Percentiles rank a stretch among this genome's conserved stretches.
phyloP scores from a whole-genome alignment of 37 sponge, comb jelly and placozoan species.

The Cladorhizidae sp. region DNA sequence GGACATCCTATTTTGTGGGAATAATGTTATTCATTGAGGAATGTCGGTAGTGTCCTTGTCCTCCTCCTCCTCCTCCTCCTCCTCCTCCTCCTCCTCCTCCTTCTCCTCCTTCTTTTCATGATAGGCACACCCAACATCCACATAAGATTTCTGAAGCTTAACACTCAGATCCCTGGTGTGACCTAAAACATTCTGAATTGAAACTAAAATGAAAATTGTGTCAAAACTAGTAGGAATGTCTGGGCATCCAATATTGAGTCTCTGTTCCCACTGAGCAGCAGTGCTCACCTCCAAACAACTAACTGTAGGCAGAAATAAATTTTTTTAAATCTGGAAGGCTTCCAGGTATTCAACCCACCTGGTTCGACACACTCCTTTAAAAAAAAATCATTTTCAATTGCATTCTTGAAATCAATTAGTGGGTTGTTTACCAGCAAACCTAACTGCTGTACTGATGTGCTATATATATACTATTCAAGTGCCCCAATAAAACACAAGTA shows the following conservation, averaged over 20 bases:
- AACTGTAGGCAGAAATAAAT: conserved; percentile 29
- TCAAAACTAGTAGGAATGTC: conserved; percentile 40
- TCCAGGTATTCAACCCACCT: conserved; percentile 68
- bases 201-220: conserved; percentile 61
- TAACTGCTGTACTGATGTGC: too few relatives aligned
- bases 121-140: conserved; percentile 61
- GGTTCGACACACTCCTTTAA: conserved; percentile 69
- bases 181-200: conserved; percentile 40
- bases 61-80: too few relatives aligned
- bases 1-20: too few relatives aligned
- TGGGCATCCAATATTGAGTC: conserved; percentile 71
- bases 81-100: too few relatives aligned
- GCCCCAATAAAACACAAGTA: too few relatives aligned
- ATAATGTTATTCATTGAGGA: too few relatives aligned
- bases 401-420: too few relatives aligned
- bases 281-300: conserved; percentile 42
- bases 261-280: conserved; percentile 48
- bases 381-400: too few relatives aligned
- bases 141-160: conserved; percentile 53
- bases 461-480: too few relatives aligned
- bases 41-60: too few relatives aligned
- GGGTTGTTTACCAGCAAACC: too few relatives aligned
- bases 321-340: conserved; percentile 18
- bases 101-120: too few relatives aligned
- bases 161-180: conserved; percentile 70